Conservation (phyloP, 2,797 vertebrate species). For the Lepus oiostolus region DNA sequence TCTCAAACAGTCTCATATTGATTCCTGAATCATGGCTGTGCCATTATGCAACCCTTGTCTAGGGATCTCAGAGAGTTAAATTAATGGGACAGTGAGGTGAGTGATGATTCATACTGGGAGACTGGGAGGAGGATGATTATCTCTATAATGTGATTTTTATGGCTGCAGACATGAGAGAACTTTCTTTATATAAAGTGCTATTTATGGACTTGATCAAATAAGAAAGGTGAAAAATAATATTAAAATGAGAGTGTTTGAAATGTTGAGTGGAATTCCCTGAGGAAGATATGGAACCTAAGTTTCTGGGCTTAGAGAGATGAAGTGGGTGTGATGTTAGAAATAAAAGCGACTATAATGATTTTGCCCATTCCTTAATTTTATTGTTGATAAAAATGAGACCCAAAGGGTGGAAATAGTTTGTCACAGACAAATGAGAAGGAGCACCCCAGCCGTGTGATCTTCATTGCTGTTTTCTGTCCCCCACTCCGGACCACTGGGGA, state of each 20-base stretch:
- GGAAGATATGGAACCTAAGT: not conserved
- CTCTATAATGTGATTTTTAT: not conserved
- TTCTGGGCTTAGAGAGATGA: not conserved
- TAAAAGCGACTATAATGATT: not conserved
- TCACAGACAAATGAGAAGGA: not conserved
- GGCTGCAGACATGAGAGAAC: not conserved
- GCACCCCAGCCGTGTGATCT: not conserved
- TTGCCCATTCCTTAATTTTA: not conserved
- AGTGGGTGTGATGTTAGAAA: not conserved
- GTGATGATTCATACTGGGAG: not conserved
- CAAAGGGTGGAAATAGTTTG: not conserved
- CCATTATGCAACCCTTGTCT: not conserved
- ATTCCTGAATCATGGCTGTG: not conserved
- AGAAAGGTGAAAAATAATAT: not conserved
- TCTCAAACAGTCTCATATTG: not conserved
- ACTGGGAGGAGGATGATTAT: not conserved
- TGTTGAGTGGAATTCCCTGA: not conserved
- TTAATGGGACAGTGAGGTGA: not conserved
- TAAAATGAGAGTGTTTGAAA: not conserved
- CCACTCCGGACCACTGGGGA: rapidly evolving
- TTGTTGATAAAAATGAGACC: not conserved
- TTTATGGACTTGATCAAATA: not conserved
- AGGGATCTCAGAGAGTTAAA: no score
- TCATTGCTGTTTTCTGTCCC: not conserved
- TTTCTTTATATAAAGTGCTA: not conserved